Evolutionary conservation across 2,113 vertebrate genomes (phyloP).

Genomic region (Paralichthys olivaceus): DNA sequence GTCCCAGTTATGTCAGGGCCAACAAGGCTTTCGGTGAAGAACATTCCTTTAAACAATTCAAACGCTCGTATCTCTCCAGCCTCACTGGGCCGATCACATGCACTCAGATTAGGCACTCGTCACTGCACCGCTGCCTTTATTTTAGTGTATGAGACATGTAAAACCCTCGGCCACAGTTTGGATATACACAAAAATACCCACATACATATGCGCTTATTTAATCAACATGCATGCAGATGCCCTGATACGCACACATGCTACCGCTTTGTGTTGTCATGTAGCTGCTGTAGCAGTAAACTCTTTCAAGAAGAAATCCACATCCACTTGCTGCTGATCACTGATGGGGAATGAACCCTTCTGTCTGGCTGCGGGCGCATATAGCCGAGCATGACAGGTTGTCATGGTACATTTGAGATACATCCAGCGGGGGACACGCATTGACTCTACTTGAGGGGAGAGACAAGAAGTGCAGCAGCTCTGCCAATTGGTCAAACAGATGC

Average conservation of each 20-base stretch:
- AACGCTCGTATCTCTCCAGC: constrained; percentile 68
- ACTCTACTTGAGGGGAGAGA: constrained; percentile 31
- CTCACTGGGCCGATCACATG: constrained; percentile 61
- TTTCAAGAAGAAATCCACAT: constrained; percentile 49
- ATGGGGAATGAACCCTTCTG: constrained; percentile 81
- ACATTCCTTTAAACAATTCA: constrained; percentile 81
- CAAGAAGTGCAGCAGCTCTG: constrained; percentile 18
- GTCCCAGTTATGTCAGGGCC: constrained; percentile 84
- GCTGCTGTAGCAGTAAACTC: constrained; percentile 50
- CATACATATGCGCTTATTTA: constrained; percentile 42
- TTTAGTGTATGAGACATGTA: constrained; percentile 48
- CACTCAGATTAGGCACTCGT: constrained; percentile 67
- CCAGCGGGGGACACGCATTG: constrained; percentile 32
- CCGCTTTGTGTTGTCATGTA: constrained; percentile 57
- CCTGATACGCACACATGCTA: constrained; percentile 47
- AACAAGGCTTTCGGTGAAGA: constrained; percentile 76
- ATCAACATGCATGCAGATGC: constrained; percentile 45
- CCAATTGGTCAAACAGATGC: constrained; percentile 38
- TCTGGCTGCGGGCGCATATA: constrained; percentile 68
- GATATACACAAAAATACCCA: constrained; percentile 26
- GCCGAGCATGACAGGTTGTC: constrained; percentile 76
- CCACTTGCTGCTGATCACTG: constrained; percentile 60
- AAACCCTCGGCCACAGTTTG: constrained; percentile 39
- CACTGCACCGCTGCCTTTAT: constrained; percentile 65
- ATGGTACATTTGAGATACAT: constrained; percentile 78